A percentile compares a stretch with the other conserved stretches of the same genome.
Evolutionary conservation across 2,113 vertebrate genomes (phyloP).

Genomic region (Sorex araneus): DNA sequence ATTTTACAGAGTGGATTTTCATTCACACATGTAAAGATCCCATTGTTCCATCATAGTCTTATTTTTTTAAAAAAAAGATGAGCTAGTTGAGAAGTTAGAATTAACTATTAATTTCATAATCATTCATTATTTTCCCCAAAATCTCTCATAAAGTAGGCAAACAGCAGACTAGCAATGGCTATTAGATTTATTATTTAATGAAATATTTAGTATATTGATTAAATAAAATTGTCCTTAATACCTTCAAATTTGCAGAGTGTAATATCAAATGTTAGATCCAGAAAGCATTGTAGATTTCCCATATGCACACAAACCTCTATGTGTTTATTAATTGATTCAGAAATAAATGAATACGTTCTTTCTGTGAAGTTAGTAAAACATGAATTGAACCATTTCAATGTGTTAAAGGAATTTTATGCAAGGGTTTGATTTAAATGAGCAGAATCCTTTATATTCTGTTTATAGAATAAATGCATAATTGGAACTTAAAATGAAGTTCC

Average conservation of each 20-base stretch:
- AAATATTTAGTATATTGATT: constrained; percentile 49
- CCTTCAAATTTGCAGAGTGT: background rate
- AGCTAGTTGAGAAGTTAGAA: constrained; percentile 37
- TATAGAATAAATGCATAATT: background rate
- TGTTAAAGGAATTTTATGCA: background rate
- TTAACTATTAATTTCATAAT: background rate
- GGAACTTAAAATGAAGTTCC: too few species aligned
- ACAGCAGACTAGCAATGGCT: background rate
- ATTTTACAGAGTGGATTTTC: constrained; percentile 56
- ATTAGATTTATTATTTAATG: constrained; percentile 22
- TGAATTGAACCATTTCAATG: background rate
- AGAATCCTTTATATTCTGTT: background rate
- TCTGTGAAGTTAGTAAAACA: background rate
- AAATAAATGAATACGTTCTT: background rate
- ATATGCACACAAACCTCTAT: background rate
- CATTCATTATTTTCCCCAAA: constrained; percentile 19
- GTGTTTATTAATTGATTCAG: background rate
- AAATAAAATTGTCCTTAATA: constrained; percentile 7
- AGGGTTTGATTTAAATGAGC: background rate
- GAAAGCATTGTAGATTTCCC: background rate
- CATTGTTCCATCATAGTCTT: constrained; percentile 44
- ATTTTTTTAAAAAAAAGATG: constrained; percentile 12
- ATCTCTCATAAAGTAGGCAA: constrained; percentile 25
- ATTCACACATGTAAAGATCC: constrained; percentile 38
- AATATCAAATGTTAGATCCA: constrained; percentile 13